A percentile compares a stretch with the other conserved stretches of the same genome.
Evolutionary conservation across 2,113 vertebrate genomes (phyloP).

Genomic region (Piaya cayana): DNA sequence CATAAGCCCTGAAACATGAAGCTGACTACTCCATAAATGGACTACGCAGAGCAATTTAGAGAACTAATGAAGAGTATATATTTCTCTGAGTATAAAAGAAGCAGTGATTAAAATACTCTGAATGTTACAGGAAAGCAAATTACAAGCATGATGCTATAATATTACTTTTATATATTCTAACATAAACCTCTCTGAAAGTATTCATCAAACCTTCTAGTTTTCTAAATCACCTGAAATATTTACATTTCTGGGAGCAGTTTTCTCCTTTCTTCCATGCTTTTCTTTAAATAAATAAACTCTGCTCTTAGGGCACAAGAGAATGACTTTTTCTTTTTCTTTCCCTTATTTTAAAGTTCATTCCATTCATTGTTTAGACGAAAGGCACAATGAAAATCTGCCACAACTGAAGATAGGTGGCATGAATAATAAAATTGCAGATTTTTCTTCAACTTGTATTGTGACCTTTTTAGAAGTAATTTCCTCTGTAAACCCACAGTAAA

Average conservation of each 20-base stretch:
- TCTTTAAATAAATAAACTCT: not conserved
- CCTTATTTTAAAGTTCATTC: not conserved
- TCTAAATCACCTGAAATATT: not conserved
- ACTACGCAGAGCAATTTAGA: not conserved
- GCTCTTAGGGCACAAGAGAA: not conserved
- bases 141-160: not conserved
- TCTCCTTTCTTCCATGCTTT: not conserved
- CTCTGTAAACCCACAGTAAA: constrained; percentile 15
- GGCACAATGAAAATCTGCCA: not conserved
- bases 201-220: not conserved
- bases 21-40: not conserved
- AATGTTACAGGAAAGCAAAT: not conserved
- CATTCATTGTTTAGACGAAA: not conserved
- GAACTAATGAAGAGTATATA: not conserved
- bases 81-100: not conserved
- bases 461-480: constrained; percentile 44
- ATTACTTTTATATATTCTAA: not conserved
- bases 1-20: not conserved
- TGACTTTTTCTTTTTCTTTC: not conserved
- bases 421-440: constrained; percentile 15
- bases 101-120: not conserved
- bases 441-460: constrained; percentile 11
- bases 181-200: not conserved
- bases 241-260: not conserved
- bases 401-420: not conserved